Base-by-base conservation (phyloP, 2,797 vertebrate genomes). In the Myripristis murdjan region DNA sequence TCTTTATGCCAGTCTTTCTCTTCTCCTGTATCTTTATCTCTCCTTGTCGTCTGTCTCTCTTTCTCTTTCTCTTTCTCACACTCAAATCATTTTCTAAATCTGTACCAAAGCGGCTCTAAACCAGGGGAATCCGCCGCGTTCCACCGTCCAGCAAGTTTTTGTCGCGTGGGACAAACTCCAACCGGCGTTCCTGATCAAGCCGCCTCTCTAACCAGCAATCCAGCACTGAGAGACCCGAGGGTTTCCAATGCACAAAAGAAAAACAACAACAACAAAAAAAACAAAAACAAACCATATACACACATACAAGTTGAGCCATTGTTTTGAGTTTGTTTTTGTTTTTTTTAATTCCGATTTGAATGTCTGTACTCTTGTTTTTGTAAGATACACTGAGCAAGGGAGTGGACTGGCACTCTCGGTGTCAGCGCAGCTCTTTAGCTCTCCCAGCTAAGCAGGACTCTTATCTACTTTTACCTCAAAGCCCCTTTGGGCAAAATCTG, bases 391-490 rank as follows among this genome's bases (percentile, higher is more conserved):
- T 94, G 94, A 96, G 95, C 95, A 28, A 68, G 93, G 95, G 91
- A 87, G 90, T 85, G 80, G 81, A 85, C 93, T 91, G 95, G 91
- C 95, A 89, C 95, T 92, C 91, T 92, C 92, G 91, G 95, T 78
- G 94, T 70, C 94, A 49, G 86, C 85, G 73, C 92, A 81, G 87
- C 91, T 93, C 91, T 91, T 78, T 59, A 79, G 90, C 92, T 92
- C 92, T 92, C 83, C 91, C 89, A 90, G 93, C 93, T 93, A 92
- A 94, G 92, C 94, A 94, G 95, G 92, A 94, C 93, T 95, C 92
- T 94, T 88, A 91, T 94, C 94, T 95, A 97, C 97, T 97, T 97
- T 99, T 99, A 99, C 98, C 98, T 99, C 98, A 99, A 96, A 91
- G 91, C 91, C 93, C 94, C 93, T 94, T 92, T 91, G 96, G 84